Conservation (phyloP, 2,888 invertebrate species). For the Lithosia quadra region DNA sequence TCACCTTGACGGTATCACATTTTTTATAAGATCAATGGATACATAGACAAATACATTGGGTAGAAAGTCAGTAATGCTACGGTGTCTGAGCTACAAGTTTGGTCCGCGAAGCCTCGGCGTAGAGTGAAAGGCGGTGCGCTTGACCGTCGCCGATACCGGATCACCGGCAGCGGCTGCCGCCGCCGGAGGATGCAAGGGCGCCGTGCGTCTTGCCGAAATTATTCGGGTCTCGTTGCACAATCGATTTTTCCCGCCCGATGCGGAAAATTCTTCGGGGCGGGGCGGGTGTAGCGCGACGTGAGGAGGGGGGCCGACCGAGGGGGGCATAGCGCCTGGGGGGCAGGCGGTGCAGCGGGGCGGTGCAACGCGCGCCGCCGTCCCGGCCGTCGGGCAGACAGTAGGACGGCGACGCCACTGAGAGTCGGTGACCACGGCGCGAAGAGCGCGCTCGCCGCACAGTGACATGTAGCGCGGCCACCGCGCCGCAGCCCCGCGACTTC, state of each 20-base stretch:
- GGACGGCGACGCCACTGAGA: conserved; percentile 86
- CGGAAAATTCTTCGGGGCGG: conserved; percentile 87
- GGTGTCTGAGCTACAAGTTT: conserved; percentile 31
- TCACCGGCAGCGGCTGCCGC: conserved; percentile 48
- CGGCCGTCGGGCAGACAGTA: conserved; percentile 84
- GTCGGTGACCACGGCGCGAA: conserved; percentile 86
- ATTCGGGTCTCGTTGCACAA: conserved; percentile 87
- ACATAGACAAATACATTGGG: conserved; percentile 29
- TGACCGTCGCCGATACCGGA: conserved; percentile 69
- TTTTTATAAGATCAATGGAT: conserved; percentile 33
- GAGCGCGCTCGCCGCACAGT: conserved; percentile 85
- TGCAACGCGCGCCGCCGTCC: conserved; percentile 84
- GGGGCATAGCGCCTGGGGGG: conserved; percentile 75
- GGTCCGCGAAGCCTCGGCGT: conserved; percentile 31
- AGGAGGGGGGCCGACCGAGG: conserved; percentile 67
- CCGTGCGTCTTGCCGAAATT: conserved; percentile 87
- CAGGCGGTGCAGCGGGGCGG: conserved; percentile 86
- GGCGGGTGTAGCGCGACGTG: conserved; percentile 76
- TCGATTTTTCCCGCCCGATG: conserved; percentile 87
- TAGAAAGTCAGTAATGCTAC: conserved; percentile 27
- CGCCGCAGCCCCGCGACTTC: conserved; percentile 81
- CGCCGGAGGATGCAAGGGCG: conserved; percentile 80
- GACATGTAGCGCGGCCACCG: conserved; percentile 84
- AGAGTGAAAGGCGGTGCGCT: conserved; percentile 74
- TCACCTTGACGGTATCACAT: conserved; percentile 45